These are phyloP conservation scores for Antheraea yamamai DNA, from an alignment of 2,888 invertebrate genomes.

Conservation along the genomic window DNA sequence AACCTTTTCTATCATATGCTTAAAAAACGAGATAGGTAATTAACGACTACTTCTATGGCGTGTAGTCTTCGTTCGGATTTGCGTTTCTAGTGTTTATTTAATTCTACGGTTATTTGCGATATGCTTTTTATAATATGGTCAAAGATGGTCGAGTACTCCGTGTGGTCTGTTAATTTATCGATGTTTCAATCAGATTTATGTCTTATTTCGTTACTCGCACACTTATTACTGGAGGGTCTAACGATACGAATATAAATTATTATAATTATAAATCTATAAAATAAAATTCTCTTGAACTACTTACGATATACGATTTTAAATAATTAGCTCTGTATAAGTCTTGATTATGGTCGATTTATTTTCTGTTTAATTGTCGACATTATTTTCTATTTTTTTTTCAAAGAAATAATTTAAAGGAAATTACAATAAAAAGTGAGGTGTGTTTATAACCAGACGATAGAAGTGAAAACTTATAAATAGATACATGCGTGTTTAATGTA, in stretches of 20 bases:
- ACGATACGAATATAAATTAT: not conserved
- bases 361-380: no score
- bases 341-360: not conserved
- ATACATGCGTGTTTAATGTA: no score
- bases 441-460: no score
- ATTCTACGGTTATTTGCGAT: not conserved
- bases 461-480: no score
- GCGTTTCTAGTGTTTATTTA: not conserved
- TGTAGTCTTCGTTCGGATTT: not conserved
- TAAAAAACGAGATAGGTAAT: no score
- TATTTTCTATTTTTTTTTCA: not conserved
- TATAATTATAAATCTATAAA: not conserved
- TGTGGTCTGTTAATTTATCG: constrained; percentile 10
- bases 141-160: not conserved
- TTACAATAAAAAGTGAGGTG: no score
- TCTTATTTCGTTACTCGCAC: not conserved
- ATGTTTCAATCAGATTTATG: not conserved
- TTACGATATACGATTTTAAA: not conserved
- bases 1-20: no score
- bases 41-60: no score
- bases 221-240: not conserved
- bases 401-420: no score
- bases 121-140: not conserved
- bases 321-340: not conserved
- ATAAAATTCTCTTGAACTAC: not conserved